Conservation (phyloP, 2,113 vertebrate species). For the Lepisosteus oculatus region DNA sequence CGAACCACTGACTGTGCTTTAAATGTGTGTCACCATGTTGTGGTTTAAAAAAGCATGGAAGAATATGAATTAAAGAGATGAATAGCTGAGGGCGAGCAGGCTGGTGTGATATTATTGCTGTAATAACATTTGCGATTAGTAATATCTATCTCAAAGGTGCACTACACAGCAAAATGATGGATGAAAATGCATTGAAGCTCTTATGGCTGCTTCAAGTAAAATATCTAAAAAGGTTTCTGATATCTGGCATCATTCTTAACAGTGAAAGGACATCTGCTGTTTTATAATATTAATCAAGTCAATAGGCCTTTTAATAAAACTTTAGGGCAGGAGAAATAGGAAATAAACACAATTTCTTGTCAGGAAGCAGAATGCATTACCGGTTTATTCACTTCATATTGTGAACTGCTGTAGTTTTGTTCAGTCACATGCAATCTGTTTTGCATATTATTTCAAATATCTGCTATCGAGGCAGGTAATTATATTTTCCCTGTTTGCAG, state of each 20-base stretch:
- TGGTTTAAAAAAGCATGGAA: neutral
- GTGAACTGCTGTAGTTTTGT: conserved; percentile 10
- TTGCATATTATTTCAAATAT: conserved; percentile 28
- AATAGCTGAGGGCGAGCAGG: neutral
- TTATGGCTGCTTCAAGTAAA: neutral
- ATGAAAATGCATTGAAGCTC: neutral
- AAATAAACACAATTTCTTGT: conserved; percentile 20
- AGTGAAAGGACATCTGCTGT: conserved; percentile 7
- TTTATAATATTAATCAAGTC: conserved; percentile 25
- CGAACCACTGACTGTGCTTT: no score
- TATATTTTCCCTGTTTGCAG: conserved; percentile 66
- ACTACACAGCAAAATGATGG: conserved; percentile 32
- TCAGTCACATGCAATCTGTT: conserved; percentile 32
- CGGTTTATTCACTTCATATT: conserved; percentile 20
- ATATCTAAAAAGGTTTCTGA: neutral
- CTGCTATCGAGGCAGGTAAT: conserved; percentile 59
- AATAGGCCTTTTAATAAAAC: conserved; percentile 29
- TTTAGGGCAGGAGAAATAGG: conserved; percentile 20
- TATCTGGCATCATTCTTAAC: conserved; percentile 1
- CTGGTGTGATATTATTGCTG: conserved; percentile 30
- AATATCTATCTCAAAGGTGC: conserved; percentile 44
- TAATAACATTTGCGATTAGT: conserved; percentile 44
- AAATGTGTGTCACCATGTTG: no score
- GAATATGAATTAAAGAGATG: conserved; percentile 2
- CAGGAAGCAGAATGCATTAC: conserved; percentile 18